Evolutionary conservation across 2,888 invertebrate species (phyloP), one percentile per base, ranked within the genome.

Genomic region (Coleophora deauratella): DNA sequence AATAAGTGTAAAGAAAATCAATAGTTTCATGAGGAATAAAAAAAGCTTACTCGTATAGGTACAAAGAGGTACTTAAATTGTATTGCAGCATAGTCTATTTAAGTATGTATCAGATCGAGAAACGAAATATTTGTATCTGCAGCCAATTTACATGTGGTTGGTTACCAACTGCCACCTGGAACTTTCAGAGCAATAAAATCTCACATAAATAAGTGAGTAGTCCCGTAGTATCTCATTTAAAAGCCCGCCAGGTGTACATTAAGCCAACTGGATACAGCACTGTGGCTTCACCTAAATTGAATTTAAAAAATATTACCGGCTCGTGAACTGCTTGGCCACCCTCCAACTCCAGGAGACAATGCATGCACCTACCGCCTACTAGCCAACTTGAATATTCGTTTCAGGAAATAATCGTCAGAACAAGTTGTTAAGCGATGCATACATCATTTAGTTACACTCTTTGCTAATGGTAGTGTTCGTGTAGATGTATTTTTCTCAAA

Each of bases 241-340:
- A 71, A 68, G 77, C 73, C 73, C 78, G 72, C 73, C 84, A 81
- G 82, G 82, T 84, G 84, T 75, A 73, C 80, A 81, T 81, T 82
- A 82, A 81, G 77, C 74, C 70, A 62, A 68, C 71, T 71, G 73
- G 73, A 76, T 78, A 76, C 72, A 72, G 72, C 65, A 60, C 70
- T 78, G 80, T 74, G 79, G 81, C 79, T 79, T 74, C 72, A 73
- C 74, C 72, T 76, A 82, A 84, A 84, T 84, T 84, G 82, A 84
- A 84, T 84, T 84, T 81, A 78, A 84, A 84, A 84, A 84, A 84
- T 84, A 84, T 84, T 78, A 80, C 82, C 74, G 59, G 72, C 68
- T 72, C 72, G 68, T 70, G 72, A 69, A 76, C 67, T 65, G 70
- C 21, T 80, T 84, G 84, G 84, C 81, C 59, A 67, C 68, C 61